phyloP scores from a whole-genome alignment of 2,113 vertebrate genomes.

The Mirza zaza region DNA sequence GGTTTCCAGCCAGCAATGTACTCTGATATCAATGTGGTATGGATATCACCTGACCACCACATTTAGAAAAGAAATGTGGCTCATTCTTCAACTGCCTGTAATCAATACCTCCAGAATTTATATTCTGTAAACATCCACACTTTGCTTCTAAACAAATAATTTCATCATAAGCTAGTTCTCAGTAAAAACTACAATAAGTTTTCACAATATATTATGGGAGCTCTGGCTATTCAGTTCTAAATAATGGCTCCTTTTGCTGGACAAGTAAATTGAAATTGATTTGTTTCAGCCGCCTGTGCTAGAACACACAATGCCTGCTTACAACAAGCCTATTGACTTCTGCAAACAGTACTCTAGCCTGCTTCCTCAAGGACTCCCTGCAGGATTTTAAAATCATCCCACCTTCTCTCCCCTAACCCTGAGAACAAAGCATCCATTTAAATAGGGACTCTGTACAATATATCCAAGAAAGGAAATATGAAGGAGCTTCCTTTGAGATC shows the following conservation, averaged over 20 bases:
- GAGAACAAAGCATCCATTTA: constrained; percentile 77
- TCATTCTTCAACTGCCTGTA: constrained; percentile 73
- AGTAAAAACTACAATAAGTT: constrained; percentile 85
- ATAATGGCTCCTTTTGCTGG: constrained; percentile 85
- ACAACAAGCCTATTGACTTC: constrained; percentile 85
- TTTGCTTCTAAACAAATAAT: constrained; percentile 87
- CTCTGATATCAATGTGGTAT: constrained; percentile 63
- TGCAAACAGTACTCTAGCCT: constrained; percentile 81
- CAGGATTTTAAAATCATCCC: constrained; percentile 82
- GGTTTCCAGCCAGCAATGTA: constrained; percentile 57
- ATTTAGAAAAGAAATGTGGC: constrained; percentile 71
- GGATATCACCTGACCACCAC: constrained; percentile 70
- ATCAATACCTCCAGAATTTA: constrained; percentile 81
- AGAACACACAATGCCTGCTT: constrained; percentile 82
- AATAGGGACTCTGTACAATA: constrained; percentile 69
- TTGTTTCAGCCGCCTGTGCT: constrained; percentile 84
- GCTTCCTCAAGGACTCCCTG: constrained; percentile 85
- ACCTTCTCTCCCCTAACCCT: constrained; percentile 65
- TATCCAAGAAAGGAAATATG: constrained; percentile 65
- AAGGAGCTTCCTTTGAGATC: constrained; percentile 68
- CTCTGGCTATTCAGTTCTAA: constrained; percentile 84
- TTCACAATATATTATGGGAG: constrained; percentile 85
- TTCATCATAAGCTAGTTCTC: constrained; percentile 85
- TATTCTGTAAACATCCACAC: constrained; percentile 78
- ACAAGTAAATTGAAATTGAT: constrained; percentile 90